Conservation (phyloP, 2,797 vertebrate genomes). For the Tragopan temminckii region DNA sequence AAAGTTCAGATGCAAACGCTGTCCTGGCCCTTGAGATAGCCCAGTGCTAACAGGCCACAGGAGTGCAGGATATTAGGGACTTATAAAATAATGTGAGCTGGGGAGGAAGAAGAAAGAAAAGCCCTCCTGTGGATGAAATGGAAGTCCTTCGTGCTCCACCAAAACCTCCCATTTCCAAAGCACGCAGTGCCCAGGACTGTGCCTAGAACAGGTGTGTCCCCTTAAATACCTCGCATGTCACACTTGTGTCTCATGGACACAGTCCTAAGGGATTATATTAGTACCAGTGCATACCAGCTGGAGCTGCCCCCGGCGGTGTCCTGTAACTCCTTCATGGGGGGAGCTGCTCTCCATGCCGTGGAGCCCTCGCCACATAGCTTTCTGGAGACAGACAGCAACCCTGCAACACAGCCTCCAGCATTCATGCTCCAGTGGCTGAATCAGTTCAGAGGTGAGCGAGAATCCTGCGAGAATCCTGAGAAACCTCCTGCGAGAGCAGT, state of each 20-base stretch:
- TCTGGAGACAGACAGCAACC: not conserved
- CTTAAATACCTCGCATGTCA: conserved; percentile 72
- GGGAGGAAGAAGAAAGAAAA: not conserved
- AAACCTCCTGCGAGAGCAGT: not conserved
- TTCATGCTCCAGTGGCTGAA: conserved; percentile 8
- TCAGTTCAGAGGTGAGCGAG: not conserved
- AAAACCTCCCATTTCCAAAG: conserved; percentile 35
- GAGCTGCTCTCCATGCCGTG: conserved; percentile 24
- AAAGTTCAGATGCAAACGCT: not conserved
- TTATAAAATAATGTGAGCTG: not conserved
- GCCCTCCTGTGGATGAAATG: not conserved
- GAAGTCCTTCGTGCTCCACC: not conserved
- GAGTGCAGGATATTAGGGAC: not conserved
- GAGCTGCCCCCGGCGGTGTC: conserved; percentile 50
- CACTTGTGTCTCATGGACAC: conserved; percentile 65
- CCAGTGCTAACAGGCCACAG: not conserved
- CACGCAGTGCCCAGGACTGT: not conserved
- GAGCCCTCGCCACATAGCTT: conserved; percentile 50
- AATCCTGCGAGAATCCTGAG: no score
- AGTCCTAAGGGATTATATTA: conserved; percentile 64
- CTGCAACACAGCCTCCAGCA: not conserved
- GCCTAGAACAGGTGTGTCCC: conserved; percentile 77
- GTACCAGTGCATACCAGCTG: conserved; percentile 68
- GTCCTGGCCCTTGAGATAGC: not conserved
- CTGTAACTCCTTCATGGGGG: conserved; percentile 57